Percentiles rank a stretch among this genome's conserved stretches.
phyloP scores from a whole-genome alignment of 2,797 vertebrate species.

The Eulemur albifrons region DNA sequence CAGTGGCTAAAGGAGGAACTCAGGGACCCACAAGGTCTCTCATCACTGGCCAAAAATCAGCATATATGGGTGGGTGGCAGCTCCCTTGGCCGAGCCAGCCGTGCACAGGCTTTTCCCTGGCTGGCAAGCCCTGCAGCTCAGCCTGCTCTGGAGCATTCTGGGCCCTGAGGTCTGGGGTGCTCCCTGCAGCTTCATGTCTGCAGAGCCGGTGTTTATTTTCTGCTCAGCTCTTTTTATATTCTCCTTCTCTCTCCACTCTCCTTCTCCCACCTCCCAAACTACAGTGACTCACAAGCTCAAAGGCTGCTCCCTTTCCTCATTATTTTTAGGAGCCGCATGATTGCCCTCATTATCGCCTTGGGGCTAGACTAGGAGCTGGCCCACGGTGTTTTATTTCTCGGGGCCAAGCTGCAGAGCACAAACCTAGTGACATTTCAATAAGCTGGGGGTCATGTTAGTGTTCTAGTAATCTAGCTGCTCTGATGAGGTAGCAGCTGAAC shows the following conservation, averaged over 20 bases:
- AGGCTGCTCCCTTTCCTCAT: constrained; percentile 47
- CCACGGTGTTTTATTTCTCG: not conserved
- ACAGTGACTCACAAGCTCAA: constrained; percentile 41
- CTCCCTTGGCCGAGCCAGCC: not conserved
- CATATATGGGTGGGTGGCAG: accelerated
- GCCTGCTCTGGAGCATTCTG: not conserved
- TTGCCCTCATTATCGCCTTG: constrained; percentile 51
- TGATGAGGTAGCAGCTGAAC: constrained; percentile 22
- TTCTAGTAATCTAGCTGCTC: constrained; percentile 37
- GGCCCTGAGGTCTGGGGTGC: not conserved
- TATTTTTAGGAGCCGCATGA: constrained; percentile 47
- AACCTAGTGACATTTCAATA: constrained; percentile 59
- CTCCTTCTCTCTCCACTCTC: not conserved
- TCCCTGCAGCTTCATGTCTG: accelerated
- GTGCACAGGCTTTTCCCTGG: not conserved
- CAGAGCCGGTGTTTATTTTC: not conserved
- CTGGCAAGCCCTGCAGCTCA: not conserved
- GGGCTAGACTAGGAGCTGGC: not conserved
- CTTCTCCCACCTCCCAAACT: constrained; percentile 31
- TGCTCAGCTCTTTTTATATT: not conserved
- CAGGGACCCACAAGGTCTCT: not conserved
- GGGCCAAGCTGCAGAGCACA: not conserved
- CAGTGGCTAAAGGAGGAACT: not conserved
- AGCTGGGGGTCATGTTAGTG: constrained; percentile 38
- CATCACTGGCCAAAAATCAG: not conserved